Conservation (phyloP, 2,888 invertebrate species). For the Epirrita christyi region DNA sequence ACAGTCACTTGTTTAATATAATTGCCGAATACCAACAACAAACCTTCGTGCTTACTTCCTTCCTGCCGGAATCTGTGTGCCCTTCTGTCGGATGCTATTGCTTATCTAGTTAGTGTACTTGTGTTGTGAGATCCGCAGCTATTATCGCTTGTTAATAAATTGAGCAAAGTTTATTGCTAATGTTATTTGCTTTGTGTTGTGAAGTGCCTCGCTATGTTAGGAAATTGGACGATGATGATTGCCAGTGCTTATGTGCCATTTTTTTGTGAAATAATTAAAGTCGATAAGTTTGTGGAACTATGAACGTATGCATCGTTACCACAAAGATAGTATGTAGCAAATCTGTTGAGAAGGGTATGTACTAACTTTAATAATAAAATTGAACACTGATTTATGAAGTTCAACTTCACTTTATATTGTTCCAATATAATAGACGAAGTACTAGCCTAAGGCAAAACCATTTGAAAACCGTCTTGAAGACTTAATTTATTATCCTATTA, state of each 20-base stretch:
- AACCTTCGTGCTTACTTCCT: slow-evolving; percentile 27
- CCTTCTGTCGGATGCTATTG: slow-evolving; percentile 26
- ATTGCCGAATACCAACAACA: slow-evolving; percentile 11
- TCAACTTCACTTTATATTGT: background rate
- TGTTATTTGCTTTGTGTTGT: background rate
- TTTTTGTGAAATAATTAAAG: background rate
- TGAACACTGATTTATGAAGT: background rate
- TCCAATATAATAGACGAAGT: background rate
- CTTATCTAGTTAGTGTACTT: slow-evolving; percentile 17
- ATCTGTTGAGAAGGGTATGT: slow-evolving; percentile 1
- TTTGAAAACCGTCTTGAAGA: slow-evolving; percentile 12
- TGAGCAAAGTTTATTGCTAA: background rate
- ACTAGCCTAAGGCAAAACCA: slow-evolving; percentile 12
- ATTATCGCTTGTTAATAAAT: slow-evolving; percentile 12
- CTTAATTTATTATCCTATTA: slow-evolving; percentile 13
- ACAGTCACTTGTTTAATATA: slow-evolving; percentile 15
- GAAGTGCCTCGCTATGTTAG: background rate
- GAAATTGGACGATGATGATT: background rate
- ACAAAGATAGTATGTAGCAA: slow-evolving; percentile 2
- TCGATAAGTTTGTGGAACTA: background rate
- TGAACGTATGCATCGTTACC: slow-evolving; percentile 11
- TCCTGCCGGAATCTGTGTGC: slow-evolving; percentile 27
- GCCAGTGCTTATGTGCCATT: background rate
- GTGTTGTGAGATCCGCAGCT: slow-evolving; percentile 19
- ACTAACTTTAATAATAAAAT: background rate